These are phyloP conservation scores for Chrysochloris asiatica DNA, from an alignment of 2,113 vertebrate species.

Conservation along the genomic window DNA sequence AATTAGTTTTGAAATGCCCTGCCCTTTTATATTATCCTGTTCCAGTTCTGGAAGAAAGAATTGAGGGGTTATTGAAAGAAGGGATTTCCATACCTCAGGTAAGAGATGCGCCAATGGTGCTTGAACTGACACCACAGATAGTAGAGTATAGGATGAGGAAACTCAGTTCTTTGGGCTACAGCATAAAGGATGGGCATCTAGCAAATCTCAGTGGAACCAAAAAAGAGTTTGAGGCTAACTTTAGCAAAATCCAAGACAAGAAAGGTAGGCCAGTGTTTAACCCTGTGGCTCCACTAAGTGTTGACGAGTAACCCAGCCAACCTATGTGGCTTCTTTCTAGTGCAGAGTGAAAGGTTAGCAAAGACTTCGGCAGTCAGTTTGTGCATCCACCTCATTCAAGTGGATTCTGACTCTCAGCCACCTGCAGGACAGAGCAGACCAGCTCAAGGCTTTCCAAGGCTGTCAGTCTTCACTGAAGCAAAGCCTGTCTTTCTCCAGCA, in stretches of 20 bases:
- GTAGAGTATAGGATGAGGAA: constrained; percentile 90
- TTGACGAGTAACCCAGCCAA: constrained; percentile 82
- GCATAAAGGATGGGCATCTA: constrained; percentile 86
- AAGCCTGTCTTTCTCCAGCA: too few species aligned
- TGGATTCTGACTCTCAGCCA: too few species aligned
- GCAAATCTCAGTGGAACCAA: constrained; percentile 91
- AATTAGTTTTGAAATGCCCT: constrained; percentile 89
- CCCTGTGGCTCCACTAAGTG: constrained; percentile 90
- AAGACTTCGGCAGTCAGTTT: neutral
- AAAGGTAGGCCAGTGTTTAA: constrained; percentile 93
- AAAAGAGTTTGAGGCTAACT: constrained; percentile 93
- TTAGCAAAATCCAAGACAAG: constrained; percentile 88
- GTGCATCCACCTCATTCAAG: too few species aligned
- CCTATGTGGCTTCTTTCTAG: neutral
- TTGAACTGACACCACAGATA: constrained; percentile 93
- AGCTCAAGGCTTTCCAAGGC: too few species aligned
- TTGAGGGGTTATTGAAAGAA: constrained; percentile 85
- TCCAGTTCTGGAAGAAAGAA: constrained; percentile 88
- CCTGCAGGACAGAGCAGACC: too few species aligned
- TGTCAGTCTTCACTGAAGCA: too few species aligned
- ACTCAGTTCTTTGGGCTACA: constrained; percentile 86
- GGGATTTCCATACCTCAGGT: constrained; percentile 91
- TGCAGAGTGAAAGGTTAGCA: neutral
- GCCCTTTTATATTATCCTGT: constrained; percentile 92
- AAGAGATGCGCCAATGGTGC: constrained; percentile 87